Conservation (phyloP, 2,888 invertebrate genomes). For the Drosophila ezoana region DNA sequence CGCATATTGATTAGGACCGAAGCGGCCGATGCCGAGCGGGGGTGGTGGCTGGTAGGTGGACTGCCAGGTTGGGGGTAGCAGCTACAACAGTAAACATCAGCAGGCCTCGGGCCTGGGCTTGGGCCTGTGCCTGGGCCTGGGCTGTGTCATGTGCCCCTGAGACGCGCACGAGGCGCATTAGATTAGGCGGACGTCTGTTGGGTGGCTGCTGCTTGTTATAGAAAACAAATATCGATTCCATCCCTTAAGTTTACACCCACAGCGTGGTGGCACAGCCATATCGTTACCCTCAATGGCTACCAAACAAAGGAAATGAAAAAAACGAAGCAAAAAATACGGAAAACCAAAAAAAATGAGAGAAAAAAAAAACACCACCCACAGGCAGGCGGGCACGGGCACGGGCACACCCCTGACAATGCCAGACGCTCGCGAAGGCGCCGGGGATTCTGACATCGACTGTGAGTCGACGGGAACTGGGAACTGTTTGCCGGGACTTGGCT, state of each 20-base stretch:
- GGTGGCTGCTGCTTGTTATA: conserved; percentile 61
- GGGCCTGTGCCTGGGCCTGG: conserved; percentile 19
- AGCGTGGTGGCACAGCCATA: conserved; percentile 35
- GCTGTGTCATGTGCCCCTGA: conserved; percentile 58
- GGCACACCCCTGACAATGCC: conserved; percentile 59
- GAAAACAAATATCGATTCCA: conserved; percentile 81
- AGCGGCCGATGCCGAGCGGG: conserved; percentile 1
- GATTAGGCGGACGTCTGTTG: conserved; percentile 69
- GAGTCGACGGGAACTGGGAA: conserved; percentile 23
- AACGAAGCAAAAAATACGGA: conserved; percentile 45
- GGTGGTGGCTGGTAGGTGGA: conserved; percentile 1
- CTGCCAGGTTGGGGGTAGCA: not conserved
- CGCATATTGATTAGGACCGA: conserved; percentile 74
- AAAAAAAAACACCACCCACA: conserved; percentile 72
- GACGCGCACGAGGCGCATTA: conserved; percentile 71
- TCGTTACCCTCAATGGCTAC: conserved; percentile 78
- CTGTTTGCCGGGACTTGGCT: conserved; percentile 22
- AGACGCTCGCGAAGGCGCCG: conserved; percentile 54
- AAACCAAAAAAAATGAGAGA: conserved; percentile 24
- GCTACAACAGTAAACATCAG: conserved; percentile 55
- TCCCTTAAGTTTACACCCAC: conserved; percentile 78
- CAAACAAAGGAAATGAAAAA: conserved; percentile 78
- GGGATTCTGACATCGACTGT: conserved; percentile 42
- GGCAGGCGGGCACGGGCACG: conserved; percentile 32
- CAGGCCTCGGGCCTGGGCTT: conserved; percentile 32